phyloP scores from a whole-genome alignment of 2,888 invertebrate species.

The Andrena flavipes region DNA sequence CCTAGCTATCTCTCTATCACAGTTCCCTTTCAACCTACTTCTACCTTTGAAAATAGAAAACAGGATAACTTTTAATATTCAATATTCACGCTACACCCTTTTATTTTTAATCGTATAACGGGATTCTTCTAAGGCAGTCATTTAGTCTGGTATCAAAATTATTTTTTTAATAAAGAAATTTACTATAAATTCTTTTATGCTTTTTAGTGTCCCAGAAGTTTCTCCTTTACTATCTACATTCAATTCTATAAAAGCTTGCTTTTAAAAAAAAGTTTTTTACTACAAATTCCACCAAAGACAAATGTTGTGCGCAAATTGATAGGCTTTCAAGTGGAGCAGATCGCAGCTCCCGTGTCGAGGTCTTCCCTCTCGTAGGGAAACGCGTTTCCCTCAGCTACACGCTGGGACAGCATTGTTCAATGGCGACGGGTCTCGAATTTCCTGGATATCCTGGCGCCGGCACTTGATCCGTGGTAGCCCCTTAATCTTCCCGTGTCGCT shows the following conservation, averaged over 20 bases:
- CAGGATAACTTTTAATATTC: neutral
- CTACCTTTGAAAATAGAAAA: neutral
- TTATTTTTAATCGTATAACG: too few relatives aligned
- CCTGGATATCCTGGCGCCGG: constrained; percentile 64
- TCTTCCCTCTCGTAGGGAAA: constrained; percentile 11
- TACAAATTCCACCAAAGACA: neutral
- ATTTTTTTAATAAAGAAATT: too few relatives aligned
- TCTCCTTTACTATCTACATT: too few relatives aligned
- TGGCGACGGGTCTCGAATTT: constrained; percentile 57
- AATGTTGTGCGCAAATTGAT: constrained; percentile 7
- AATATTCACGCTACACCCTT: too few relatives aligned
- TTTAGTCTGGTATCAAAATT: too few relatives aligned
- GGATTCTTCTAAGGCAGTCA: too few relatives aligned
- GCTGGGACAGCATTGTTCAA: constrained; percentile 57
- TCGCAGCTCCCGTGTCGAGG: neutral
- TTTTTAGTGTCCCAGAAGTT: too few relatives aligned
- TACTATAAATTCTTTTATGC: too few relatives aligned
- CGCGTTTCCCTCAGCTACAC: constrained; percentile 22
- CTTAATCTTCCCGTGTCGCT: constrained; percentile 17
- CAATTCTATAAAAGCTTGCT: too few relatives aligned
- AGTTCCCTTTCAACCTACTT: too few relatives aligned
- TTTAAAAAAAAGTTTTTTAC: neutral
- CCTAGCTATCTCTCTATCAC: neutral
- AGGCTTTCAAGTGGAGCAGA: neutral
- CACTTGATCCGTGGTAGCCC: constrained; percentile 41